A percentile compares a stretch with the other conserved stretches of the same genome.
phyloP scores from a whole-genome alignment of 1,140 invertebrate genomes.

The Triops cancriformis region DNA sequence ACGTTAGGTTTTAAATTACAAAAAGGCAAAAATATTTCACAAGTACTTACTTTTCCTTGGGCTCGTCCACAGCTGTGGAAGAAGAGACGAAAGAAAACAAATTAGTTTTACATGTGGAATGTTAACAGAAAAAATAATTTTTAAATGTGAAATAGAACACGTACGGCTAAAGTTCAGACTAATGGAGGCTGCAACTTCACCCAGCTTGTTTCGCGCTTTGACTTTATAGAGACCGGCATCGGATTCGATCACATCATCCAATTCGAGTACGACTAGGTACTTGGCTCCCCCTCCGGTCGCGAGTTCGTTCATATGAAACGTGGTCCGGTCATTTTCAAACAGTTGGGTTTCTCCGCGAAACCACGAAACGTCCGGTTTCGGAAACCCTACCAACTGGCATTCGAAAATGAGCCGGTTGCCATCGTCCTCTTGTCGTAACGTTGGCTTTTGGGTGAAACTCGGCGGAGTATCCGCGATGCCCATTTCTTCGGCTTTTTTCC shows the following conservation, averaged over 20 bases:
- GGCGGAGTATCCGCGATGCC: constrained; percentile 86
- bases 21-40: background rate
- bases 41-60: constrained; percentile 66
- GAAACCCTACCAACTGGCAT: constrained; percentile 77
- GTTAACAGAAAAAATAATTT: constrained; percentile 14
- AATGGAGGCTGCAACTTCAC: constrained; percentile 95
- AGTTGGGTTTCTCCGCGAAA: constrained; percentile 76
- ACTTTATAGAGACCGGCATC: constrained; percentile 97
- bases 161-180: constrained; percentile 98
- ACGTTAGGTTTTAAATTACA: background rate
- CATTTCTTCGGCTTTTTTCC: constrained; percentile 41
- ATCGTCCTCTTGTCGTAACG: constrained; percentile 88
- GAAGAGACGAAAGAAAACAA: constrained; percentile 34
- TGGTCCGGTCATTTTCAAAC: constrained; percentile 69
- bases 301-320: constrained; percentile 73
- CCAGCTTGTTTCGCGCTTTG: constrained; percentile 93
- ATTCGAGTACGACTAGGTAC: constrained; percentile 80
- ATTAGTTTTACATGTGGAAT: too few relatives aligned
- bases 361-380: constrained; percentile 67
- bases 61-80: constrained; percentile 65
- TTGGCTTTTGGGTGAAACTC: constrained; percentile 94
- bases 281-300: constrained; percentile 57
- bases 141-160: constrained; percentile 42
- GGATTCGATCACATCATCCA: constrained; percentile 89
- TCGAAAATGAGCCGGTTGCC: constrained; percentile 92